Conservation (phyloP, 2,797 vertebrate genomes). For the Acanthurus tractus region DNA sequence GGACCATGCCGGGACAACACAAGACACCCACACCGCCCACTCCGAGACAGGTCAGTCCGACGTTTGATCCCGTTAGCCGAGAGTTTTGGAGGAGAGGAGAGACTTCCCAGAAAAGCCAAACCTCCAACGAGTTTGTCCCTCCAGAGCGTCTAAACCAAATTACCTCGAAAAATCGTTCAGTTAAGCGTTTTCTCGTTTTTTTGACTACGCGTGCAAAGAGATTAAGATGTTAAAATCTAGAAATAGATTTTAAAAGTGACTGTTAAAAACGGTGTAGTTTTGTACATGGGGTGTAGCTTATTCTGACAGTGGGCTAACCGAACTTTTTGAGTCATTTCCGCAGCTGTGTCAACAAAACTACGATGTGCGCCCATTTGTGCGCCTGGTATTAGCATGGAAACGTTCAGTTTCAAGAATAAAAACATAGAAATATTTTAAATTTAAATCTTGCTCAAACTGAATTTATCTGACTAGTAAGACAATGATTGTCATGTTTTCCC, state of each 20-base stretch:
- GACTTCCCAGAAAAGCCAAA: background rate
- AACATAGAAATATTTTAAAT: too few relatives aligned
- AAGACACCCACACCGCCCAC: slow-evolving; percentile 7
- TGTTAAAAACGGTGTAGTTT: background rate
- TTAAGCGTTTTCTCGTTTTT: background rate
- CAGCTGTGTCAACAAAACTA: background rate
- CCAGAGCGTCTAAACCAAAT: background rate
- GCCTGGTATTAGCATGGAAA: background rate
- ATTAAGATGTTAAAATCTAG: accelerated
- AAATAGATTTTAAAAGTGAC: background rate
- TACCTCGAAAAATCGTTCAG: background rate
- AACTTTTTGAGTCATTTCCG: background rate
- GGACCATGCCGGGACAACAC: background rate
- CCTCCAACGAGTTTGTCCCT: background rate
- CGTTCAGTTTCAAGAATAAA: too few relatives aligned
- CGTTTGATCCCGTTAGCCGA: background rate
- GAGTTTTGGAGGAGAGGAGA: background rate
- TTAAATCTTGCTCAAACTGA: too few relatives aligned
- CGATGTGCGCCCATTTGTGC: background rate
- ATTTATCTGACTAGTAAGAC: too few relatives aligned
- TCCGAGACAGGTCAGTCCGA: slow-evolving; percentile 64
- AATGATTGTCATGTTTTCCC: too few relatives aligned
- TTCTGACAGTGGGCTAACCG: accelerated
- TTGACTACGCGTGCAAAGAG: accelerated
- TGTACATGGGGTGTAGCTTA: accelerated